phyloP scores from a whole-genome alignment of 2,888 invertebrate genomes.

The Pyralis farinalis region DNA sequence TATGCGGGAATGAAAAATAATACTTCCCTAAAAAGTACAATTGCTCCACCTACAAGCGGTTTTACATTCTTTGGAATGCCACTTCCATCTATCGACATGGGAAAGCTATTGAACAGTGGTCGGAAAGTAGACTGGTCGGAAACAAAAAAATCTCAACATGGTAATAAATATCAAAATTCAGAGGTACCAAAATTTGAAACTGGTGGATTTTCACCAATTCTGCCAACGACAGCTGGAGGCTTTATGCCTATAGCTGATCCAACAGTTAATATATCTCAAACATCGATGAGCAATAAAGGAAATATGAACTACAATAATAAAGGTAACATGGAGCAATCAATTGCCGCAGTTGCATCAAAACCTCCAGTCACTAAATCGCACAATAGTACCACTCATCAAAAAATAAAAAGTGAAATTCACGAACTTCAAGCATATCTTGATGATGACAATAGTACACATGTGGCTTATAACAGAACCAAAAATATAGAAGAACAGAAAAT shows the following conservation, averaged over 20 bases:
- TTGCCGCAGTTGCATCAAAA: constrained; percentile 38
- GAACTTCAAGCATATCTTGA: constrained; percentile 63
- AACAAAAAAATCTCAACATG: constrained; percentile 42
- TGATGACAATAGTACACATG: constrained; percentile 61
- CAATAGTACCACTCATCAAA: constrained; percentile 57
- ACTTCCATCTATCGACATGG: constrained; percentile 86
- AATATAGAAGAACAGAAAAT: constrained; percentile 64
- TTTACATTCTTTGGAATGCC: constrained; percentile 94
- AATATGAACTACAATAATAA: constrained; percentile 35
- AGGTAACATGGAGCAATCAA: constrained; percentile 36
- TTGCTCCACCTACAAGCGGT: constrained; percentile 78
- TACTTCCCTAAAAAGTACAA: constrained; percentile 44
- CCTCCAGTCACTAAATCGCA: constrained; percentile 40
- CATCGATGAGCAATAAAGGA: constrained; percentile 29
- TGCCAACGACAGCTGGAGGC: constrained; percentile 86
- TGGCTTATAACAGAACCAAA: constrained; percentile 68
- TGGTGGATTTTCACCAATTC: constrained; percentile 88
- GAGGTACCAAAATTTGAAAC: constrained; percentile 84
- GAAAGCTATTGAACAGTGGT: constrained; percentile 81
- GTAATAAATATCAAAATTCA: constrained; percentile 52
- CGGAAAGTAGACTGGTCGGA: constrained; percentile 72
- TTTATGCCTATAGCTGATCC: constrained; percentile 84
- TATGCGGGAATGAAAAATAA: constrained; percentile 55
- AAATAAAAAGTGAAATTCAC: constrained; percentile 67
- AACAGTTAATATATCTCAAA: constrained; percentile 40